Conservation (phyloP, 2,797 vertebrate genomes). For the Lepus townsendii region DNA sequence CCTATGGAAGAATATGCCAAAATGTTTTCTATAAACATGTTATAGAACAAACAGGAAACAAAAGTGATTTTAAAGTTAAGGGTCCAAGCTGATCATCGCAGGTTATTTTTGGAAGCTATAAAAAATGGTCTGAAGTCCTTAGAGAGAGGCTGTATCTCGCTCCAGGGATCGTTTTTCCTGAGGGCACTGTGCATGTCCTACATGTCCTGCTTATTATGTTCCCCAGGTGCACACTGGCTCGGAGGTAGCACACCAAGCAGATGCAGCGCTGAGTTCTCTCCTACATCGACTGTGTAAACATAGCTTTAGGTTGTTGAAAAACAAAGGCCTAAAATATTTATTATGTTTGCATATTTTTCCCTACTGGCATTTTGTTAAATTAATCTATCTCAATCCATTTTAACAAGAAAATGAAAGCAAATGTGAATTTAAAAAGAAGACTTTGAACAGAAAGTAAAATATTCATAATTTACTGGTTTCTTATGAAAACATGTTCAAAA, state of each 20-base stretch:
- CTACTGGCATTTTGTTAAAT: constrained; percentile 37
- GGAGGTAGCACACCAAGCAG: fast-evolving
- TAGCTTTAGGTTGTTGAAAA: not conserved
- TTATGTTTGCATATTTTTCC: not conserved
- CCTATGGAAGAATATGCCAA: not conserved
- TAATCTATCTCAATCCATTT: constrained; percentile 56
- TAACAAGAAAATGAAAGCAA: constrained; percentile 65
- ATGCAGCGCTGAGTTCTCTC: fast-evolving
- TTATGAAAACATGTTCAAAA: not conserved
- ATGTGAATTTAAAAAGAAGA: constrained; percentile 57
- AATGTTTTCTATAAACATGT: not conserved
- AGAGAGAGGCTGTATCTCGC: not conserved
- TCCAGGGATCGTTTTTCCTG: not conserved
- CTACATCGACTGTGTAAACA: not conserved
- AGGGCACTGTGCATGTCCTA: not conserved
- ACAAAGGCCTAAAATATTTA: constrained; percentile 27
- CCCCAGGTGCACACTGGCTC: not conserved
- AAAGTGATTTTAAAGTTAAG: not conserved
- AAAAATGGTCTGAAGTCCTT: not conserved
- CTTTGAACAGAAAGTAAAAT: constrained; percentile 38
- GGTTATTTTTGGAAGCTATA: not conserved
- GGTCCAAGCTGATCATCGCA: not conserved
- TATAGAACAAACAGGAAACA: not conserved
- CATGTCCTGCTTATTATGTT: fast-evolving
- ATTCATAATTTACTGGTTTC: not conserved